Evolutionary conservation across 1,140 invertebrate species (phyloP).

Genomic region (Hormaphis cornu): DNA sequence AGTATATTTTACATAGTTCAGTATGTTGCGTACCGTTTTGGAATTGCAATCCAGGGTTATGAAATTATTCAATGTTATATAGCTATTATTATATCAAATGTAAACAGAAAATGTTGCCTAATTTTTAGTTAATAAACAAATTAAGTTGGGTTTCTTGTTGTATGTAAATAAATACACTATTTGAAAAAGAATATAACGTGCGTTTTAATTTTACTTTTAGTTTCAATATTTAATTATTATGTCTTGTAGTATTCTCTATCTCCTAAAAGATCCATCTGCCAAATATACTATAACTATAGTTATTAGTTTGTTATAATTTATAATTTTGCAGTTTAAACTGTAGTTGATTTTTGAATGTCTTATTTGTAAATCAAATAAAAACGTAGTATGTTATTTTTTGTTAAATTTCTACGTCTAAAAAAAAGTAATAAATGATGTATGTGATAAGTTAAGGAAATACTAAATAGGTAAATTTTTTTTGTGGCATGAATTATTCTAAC

Average conservation of each 20-base stretch:
- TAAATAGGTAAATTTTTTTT: too few relatives aligned
- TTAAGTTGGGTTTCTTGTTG: constrained; percentile 23
- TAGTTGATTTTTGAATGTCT: too few relatives aligned
- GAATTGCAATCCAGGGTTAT: constrained; percentile 18
- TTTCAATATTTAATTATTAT: too few relatives aligned
- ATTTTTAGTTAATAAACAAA: constrained; percentile 10
- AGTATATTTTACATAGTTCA: neutral
- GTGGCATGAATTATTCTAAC: too few relatives aligned
- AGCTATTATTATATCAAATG: constrained; percentile 13
- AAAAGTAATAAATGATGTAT: too few relatives aligned
- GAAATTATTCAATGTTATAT: constrained; percentile 12
- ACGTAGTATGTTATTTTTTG: too few relatives aligned
- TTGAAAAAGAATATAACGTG: constrained; percentile 1
- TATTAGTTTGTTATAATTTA: neutral
- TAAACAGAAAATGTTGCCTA: constrained; percentile 13
- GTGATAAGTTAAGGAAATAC: too few relatives aligned
- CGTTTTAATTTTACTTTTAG: too few relatives aligned
- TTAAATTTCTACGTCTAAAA: too few relatives aligned
- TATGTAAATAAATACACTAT: constrained; percentile 28
- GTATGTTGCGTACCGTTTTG: neutral
- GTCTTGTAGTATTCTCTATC: too few relatives aligned
- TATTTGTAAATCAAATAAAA: too few relatives aligned
- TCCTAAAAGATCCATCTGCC: neutral
- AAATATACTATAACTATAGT: neutral
- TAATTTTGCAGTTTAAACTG: too few relatives aligned